These are phyloP conservation scores for Phrynocephalus vlangalii DNA, from an alignment of 2,797 vertebrate species.

Conservation along the genomic window DNA sequence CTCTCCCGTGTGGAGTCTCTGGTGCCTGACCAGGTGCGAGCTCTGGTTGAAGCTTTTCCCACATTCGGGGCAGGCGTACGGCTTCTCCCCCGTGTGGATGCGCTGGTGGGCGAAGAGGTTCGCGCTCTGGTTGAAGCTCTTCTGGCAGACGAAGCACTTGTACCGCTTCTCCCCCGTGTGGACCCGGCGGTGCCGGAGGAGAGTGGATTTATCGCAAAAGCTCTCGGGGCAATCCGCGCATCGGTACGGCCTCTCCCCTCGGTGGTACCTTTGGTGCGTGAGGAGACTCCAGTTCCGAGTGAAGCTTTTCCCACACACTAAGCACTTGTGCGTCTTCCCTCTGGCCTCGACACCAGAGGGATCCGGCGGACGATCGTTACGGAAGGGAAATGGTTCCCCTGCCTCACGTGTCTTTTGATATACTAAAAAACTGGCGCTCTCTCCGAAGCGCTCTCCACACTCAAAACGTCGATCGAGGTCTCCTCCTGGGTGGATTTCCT, in stretches of 20 bases:
- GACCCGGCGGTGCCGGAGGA: slow-evolving; percentile 46
- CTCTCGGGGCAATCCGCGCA: slow-evolving; percentile 44
- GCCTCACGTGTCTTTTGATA: not conserved
- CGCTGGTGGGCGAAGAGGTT: slow-evolving; percentile 59
- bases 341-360: not conserved
- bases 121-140: slow-evolving; percentile 56
- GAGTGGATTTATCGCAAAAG: slow-evolving; percentile 51
- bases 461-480: slow-evolving; percentile 43
- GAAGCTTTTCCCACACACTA: slow-evolving; percentile 60
- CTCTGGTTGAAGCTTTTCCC: slow-evolving; percentile 62
- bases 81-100: slow-evolving; percentile 61
- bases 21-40: slow-evolving; percentile 61
- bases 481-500: slow-evolving; percentile 46
- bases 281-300: slow-evolving; percentile 51
- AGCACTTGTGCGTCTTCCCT: slow-evolving; percentile 47
- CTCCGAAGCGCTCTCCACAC: slow-evolving; percentile 61
- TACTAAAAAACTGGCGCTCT: slow-evolving; percentile 53
- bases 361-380: slow-evolving; percentile 44
- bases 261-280: slow-evolving; percentile 25
- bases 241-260: slow-evolving; percentile 22
- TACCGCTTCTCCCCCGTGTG: slow-evolving; percentile 57
- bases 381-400: slow-evolving; percentile 32
- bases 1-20: slow-evolving; percentile 58
- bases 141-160: slow-evolving; percentile 48
- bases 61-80: slow-evolving; percentile 59